Percentiles rank a stretch among this genome's conserved stretches.
phyloP scores from a whole-genome alignment of 2,888 invertebrate genomes.

The Drosophila ustulata region DNA sequence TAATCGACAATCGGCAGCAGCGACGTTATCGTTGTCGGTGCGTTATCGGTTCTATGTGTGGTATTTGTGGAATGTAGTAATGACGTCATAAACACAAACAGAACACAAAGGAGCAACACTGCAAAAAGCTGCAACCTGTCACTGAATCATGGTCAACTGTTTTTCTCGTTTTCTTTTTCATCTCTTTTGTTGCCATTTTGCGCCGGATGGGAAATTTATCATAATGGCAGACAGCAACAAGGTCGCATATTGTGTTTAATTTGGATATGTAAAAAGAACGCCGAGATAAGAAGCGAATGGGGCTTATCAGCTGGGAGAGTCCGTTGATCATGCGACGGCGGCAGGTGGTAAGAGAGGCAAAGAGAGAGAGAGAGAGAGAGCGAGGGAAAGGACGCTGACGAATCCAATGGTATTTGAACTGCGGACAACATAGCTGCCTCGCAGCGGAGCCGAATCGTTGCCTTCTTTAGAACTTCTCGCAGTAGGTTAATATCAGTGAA shows the following conservation, averaged over 20 bases:
- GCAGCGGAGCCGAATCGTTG: not conserved
- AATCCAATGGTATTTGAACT: too few species aligned
- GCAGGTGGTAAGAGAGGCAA: conserved; percentile 15
- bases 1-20: conserved; percentile 42
- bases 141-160: conserved; percentile 20
- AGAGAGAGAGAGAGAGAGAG: conserved; percentile 1
- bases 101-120: conserved; percentile 25
- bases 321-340: conserved; percentile 46
- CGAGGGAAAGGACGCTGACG: conserved; percentile 11
- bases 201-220: conserved; percentile 30
- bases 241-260: conserved; percentile 28
- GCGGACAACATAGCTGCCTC: not conserved
- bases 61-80: conserved; percentile 71
- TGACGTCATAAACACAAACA: conserved; percentile 63
- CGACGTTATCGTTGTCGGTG: conserved; percentile 45
- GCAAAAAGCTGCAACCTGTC: conserved; percentile 10
- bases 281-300: not conserved
- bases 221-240: conserved; percentile 27
- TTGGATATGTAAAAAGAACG: conserved; percentile 25
- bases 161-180: not conserved
- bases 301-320: conserved; percentile 35
- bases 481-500: too few species aligned
- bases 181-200: not conserved
- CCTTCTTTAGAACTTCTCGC: not conserved
- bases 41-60: conserved; percentile 53